phyloP scores from a whole-genome alignment of 2,888 invertebrate genomes.

The Phragmatobia fuliginosa region DNA sequence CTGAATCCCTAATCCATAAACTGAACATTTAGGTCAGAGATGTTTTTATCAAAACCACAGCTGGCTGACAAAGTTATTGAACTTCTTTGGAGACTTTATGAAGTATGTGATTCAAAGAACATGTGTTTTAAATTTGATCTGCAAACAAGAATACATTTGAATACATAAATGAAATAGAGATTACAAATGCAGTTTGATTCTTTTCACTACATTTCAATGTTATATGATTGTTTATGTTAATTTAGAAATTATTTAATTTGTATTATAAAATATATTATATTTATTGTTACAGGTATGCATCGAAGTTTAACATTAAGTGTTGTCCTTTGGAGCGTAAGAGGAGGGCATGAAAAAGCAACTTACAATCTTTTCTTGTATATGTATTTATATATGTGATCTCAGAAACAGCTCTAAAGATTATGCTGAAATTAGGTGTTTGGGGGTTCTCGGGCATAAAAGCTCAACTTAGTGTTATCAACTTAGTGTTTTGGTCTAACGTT shows the following conservation, averaged over 20 bases:
- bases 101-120: background rate
- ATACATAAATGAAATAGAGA: too few relatives aligned
- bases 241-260: background rate
- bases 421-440: too few relatives aligned
- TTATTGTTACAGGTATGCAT: conserved; percentile 9
- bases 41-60: background rate
- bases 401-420: too few relatives aligned
- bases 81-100: conserved; percentile 1
- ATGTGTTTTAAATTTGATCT: background rate
- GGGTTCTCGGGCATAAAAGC: too few relatives aligned
- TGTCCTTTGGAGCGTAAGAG: too few relatives aligned
- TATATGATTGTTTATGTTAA: background rate
- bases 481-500: too few relatives aligned
- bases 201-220: too few relatives aligned
- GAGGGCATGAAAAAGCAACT: too few relatives aligned
- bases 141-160: background rate
- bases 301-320: background rate
- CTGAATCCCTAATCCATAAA: background rate
- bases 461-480: too few relatives aligned
- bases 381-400: too few relatives aligned
- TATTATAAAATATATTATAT: background rate
- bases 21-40: background rate
- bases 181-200: too few relatives aligned
- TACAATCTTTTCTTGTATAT: too few relatives aligned
- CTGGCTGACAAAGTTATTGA: conserved; percentile 1